Evolutionary conservation across 2,888 invertebrate genomes (phyloP).

Genomic region (Diarsia mendica): DNA sequence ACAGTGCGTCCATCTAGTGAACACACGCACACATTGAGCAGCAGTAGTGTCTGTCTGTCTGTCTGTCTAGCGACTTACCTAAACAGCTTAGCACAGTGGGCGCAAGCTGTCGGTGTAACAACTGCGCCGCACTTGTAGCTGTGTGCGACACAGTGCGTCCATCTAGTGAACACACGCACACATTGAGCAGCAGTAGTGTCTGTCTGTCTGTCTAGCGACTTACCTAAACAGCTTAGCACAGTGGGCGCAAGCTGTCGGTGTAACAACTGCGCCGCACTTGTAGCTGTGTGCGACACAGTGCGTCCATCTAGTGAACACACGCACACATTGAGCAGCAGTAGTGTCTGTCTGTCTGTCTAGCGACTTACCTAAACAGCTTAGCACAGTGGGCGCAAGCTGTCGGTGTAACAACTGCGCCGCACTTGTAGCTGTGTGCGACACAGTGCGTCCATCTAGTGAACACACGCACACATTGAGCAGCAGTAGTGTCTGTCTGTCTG

Average conservation of each 20-base stretch:
- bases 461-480: slow-evolving; percentile 37
- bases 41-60: slow-evolving; percentile 32
- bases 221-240: slow-evolving; percentile 60
- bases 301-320: slow-evolving; percentile 35
- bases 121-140: slow-evolving; percentile 53
- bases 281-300: slow-evolving; percentile 50
- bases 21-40: slow-evolving; percentile 39
- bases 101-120: slow-evolving; percentile 28
- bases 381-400: slow-evolving; percentile 44
- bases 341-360: slow-evolving; percentile 3
- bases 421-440: slow-evolving; percentile 48
- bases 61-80: slow-evolving; percentile 38
- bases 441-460: slow-evolving; percentile 51
- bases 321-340: slow-evolving; percentile 51
- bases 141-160: slow-evolving; percentile 50
- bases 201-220: slow-evolving; percentile 12
- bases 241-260: slow-evolving; percentile 32
- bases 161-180: slow-evolving; percentile 21
- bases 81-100: slow-evolving; percentile 52
- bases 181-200: slow-evolving; percentile 51
- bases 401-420: slow-evolving; percentile 33
- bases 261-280: slow-evolving; percentile 44
- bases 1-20: slow-evolving; percentile 50
- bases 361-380: slow-evolving; percentile 56
- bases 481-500: slow-evolving; percentile 25